Evolutionary conservation across 2,113 vertebrate species (phyloP).

Genomic region (Verasper variegatus): DNA sequence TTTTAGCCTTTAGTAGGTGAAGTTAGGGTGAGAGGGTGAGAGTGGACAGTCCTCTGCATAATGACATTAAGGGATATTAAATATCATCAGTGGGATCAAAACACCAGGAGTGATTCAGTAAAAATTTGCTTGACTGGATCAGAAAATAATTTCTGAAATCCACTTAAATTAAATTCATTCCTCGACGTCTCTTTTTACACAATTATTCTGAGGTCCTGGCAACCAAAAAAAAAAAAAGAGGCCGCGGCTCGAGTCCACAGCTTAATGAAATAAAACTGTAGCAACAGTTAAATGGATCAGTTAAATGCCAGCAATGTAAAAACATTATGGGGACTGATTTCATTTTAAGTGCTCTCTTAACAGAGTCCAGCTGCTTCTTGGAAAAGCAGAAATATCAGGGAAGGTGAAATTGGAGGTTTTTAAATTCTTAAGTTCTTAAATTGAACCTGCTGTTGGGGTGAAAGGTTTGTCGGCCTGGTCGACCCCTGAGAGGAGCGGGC

Average conservation of each 20-base stretch:
- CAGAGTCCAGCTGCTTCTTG: background rate
- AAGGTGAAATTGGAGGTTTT: background rate
- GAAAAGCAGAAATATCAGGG: background rate
- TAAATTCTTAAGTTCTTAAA: background rate
- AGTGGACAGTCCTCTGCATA: too few relatives aligned
- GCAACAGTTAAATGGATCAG: conserved; percentile 5
- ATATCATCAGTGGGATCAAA: background rate
- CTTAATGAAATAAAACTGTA: background rate
- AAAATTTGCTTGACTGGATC: too few relatives aligned
- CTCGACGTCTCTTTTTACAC: background rate
- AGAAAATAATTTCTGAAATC: background rate
- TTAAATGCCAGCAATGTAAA: background rate
- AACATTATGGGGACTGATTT: background rate
- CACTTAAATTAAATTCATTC: background rate
- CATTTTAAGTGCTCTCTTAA: background rate
- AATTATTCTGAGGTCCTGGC: background rate
- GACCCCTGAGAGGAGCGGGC: too few relatives aligned
- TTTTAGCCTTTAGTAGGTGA: too few relatives aligned
- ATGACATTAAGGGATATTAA: too few relatives aligned
- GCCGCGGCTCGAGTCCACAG: background rate
- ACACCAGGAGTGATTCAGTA: background rate
- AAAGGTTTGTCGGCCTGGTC: too few relatives aligned
- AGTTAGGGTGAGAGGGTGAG: too few relatives aligned
- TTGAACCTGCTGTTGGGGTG: too few relatives aligned
- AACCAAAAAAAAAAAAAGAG: background rate